Conservation (phyloP, 2,113 vertebrate species). For the Psilopsiagon aurifrons region DNA sequence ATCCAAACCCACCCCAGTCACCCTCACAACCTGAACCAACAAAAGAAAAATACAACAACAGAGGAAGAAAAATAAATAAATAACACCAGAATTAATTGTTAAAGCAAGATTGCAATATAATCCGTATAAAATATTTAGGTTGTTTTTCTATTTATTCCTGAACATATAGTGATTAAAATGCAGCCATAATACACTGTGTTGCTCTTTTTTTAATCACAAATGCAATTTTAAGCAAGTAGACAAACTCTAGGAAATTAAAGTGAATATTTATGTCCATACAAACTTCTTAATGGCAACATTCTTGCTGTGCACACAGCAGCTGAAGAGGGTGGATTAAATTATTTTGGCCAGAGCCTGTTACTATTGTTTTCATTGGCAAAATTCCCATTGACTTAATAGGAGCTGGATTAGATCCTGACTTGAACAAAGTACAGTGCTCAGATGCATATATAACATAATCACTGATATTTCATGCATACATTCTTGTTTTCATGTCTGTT, state of each 20-base stretch:
- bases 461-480: not conserved
- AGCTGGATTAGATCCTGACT: slow-evolving; percentile 52
- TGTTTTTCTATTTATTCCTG: slow-evolving; percentile 44
- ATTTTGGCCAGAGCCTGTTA: slow-evolving; percentile 59
- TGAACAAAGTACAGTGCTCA: slow-evolving; percentile 54
- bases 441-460: slow-evolving; percentile 39
- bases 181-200: not conserved
- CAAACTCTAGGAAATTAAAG: slow-evolving; percentile 66
- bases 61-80: slow-evolving; percentile 4
- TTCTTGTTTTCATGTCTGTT: not conserved
- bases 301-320: slow-evolving; percentile 63
- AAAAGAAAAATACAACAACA: not conserved
- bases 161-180: slow-evolving; percentile 52
- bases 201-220: slow-evolving; percentile 60
- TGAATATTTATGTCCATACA: slow-evolving; percentile 68
- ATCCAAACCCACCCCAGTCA: not conserved
- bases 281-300: slow-evolving; percentile 59
- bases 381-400: slow-evolving; percentile 54
- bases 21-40: not conserved
- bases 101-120: slow-evolving; percentile 43
- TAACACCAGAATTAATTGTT: slow-evolving; percentile 45
- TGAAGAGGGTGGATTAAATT: slow-evolving; percentile 67
- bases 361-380: slow-evolving; percentile 64
- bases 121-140: slow-evolving; percentile 60
- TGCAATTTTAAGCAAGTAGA: slow-evolving; percentile 66